Percentiles rank a stretch among this genome's conserved stretches.
These are phyloP conservation scores for Zapus hudsonius DNA, from an alignment of 2,113 vertebrate genomes.

Conservation along the genomic window DNA sequence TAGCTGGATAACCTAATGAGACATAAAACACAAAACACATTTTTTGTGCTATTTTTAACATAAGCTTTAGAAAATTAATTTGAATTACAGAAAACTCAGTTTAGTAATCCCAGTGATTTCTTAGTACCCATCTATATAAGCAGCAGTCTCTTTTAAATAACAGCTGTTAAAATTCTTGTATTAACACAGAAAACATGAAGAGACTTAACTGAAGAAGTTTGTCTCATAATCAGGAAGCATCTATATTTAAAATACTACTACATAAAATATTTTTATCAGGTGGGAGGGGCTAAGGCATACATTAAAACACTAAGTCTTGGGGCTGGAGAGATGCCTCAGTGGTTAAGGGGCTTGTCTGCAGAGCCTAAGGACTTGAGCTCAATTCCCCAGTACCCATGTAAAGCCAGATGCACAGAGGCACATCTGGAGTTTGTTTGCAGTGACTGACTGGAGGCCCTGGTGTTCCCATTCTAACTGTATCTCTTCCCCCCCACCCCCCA, in stretches of 20 bases:
- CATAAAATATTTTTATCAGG: background rate
- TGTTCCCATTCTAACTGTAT: too few species aligned
- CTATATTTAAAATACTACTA: constrained; percentile 27
- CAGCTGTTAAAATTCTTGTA: background rate
- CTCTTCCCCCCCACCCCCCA: too few species aligned
- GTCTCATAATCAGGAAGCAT: constrained; percentile 15
- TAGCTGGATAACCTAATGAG: constrained; percentile 77
- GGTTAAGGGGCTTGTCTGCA: too few species aligned
- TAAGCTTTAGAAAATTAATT: constrained; percentile 27
- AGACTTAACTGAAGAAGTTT: background rate
- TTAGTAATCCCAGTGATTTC: constrained; percentile 20
- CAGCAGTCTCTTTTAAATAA: constrained; percentile 26
- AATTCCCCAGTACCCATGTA: too few species aligned
- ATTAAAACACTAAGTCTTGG: constrained; percentile 1
- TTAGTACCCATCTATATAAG: background rate
- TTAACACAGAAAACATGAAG: constrained; percentile 20
- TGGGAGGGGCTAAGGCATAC: background rate
- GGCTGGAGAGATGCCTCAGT: too few species aligned
- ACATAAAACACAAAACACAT: constrained; percentile 38
- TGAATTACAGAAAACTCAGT: constrained; percentile 40
- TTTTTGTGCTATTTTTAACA: constrained; percentile 41
- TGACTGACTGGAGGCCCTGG: too few species aligned
- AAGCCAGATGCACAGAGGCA: too few species aligned
- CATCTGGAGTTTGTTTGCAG: too few species aligned
- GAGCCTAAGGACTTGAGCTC: too few species aligned